These are phyloP conservation scores for Chloroclysta siterata DNA, from an alignment of 2,888 invertebrate genomes.

Conservation along the genomic window DNA sequence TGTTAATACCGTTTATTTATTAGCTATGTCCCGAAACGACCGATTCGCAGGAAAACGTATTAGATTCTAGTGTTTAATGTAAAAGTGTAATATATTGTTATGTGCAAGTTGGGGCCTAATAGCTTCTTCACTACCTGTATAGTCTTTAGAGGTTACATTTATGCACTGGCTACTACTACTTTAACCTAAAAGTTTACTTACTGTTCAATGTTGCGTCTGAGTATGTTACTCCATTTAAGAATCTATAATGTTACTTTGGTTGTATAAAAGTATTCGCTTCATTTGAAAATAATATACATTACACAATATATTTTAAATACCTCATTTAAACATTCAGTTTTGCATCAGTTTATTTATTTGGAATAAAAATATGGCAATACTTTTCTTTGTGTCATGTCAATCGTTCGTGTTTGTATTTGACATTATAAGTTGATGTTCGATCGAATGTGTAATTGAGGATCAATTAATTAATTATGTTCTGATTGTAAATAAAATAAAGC, in stretches of 20 bases:
- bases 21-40: slow-evolving; percentile 27
- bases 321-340: slow-evolving; percentile 10
- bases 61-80: slow-evolving; percentile 42
- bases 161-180: slow-evolving; percentile 31
- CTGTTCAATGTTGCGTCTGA: slow-evolving; percentile 12
- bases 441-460: slow-evolving; percentile 1
- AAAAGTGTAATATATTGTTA: slow-evolving; percentile 64
- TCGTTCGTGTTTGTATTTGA: neutral
- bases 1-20: slow-evolving; percentile 24
- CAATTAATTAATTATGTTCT: slow-evolving; percentile 7
- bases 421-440: neutral
- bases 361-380: neutral
- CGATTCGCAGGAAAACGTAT: slow-evolving; percentile 32
- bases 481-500: slow-evolving; percentile 34
- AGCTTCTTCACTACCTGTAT: slow-evolving; percentile 56
- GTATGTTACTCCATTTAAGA: slow-evolving; percentile 20
- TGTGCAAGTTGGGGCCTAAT: slow-evolving; percentile 63
- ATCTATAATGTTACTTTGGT: slow-evolving; percentile 2
- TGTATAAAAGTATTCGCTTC: slow-evolving; percentile 18
- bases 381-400: too few relatives aligned
- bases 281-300: neutral
- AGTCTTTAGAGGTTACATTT: slow-evolving; percentile 50
- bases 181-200: slow-evolving; percentile 12
- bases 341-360: slow-evolving; percentile 7
- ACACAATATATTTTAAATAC: neutral